Conservation (phyloP, 2,113 vertebrate genomes). For the Catharus minimus region DNA sequence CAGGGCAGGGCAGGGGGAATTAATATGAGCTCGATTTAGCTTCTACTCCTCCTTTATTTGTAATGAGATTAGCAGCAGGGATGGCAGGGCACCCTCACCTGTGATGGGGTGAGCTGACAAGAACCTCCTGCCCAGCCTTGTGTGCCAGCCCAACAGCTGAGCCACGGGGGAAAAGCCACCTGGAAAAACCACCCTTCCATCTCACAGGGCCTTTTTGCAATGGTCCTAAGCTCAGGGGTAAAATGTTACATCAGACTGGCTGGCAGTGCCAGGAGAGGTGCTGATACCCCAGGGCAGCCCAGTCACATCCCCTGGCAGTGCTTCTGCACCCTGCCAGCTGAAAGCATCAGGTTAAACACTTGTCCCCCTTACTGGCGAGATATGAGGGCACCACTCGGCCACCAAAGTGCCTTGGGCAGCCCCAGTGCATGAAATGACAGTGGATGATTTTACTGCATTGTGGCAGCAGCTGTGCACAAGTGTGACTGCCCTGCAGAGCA, state of each 20-base stretch:
- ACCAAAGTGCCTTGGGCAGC: neutral
- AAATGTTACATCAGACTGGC: rapidly evolving
- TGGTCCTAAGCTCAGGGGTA: rapidly evolving
- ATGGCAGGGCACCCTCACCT: neutral
- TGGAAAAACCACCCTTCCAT: neutral
- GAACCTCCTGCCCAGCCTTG: neutral
- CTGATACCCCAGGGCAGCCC: neutral
- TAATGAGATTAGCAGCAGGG: conserved; percentile 25
- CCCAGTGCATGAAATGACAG: neutral
- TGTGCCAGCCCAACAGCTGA: neutral
- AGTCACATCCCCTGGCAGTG: neutral
- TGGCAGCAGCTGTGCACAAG: neutral
- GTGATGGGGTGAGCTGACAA: neutral
- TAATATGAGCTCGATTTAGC: conserved; percentile 15
- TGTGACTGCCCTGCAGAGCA: neutral
- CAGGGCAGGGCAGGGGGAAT: conserved; percentile 1
- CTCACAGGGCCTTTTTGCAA: neutral
- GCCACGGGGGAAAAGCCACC: rapidly evolving
- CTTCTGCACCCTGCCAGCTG: neutral
- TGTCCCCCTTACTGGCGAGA: neutral
- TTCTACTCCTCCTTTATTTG: conserved; percentile 42
- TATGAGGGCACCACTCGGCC: neutral
- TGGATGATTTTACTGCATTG: neutral
- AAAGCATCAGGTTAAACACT: neutral
- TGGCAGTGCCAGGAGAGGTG: rapidly evolving